Evolutionary conservation across 2,113 vertebrate genomes (phyloP).

Genomic region (Sander vitreus): DNA sequence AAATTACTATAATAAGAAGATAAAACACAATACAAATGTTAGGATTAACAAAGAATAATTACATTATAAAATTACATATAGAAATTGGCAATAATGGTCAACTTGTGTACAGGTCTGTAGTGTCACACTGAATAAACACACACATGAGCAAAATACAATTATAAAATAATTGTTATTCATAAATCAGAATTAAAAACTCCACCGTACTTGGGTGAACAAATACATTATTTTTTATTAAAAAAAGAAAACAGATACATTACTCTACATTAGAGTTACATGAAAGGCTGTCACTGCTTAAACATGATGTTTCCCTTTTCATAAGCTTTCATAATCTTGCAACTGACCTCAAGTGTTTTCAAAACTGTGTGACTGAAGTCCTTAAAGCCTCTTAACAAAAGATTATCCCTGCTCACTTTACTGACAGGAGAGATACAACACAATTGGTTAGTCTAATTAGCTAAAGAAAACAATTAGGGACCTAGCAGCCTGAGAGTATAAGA

Average conservation of each 20-base stretch:
- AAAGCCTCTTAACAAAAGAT: conserved; percentile 26
- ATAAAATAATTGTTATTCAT: not conserved
- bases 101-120: not conserved
- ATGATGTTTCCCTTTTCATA: not conserved
- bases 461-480: no score
- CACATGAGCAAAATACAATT: not conserved
- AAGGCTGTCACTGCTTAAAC: not conserved
- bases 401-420: conserved; percentile 27
- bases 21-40: not conserved
- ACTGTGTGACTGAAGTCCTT: conserved; percentile 5
- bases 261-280: not conserved
- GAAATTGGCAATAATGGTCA: not conserved
- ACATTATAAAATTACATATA: not conserved
- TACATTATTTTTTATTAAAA: no score
- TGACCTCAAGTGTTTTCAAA: not conserved
- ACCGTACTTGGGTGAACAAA: no score
- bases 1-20: not conserved
- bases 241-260: no score
- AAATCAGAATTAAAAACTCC: not conserved
- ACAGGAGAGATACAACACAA: not conserved
- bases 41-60: not conserved
- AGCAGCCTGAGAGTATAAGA: not conserved
- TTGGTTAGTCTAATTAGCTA: no score
- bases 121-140: not conserved
- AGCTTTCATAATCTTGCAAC: not conserved